Evolutionary conservation across 1,140 invertebrate species (phyloP), one percentile per base, ranked within the genome.

Genomic region (Drosophila carrolli): DNA sequence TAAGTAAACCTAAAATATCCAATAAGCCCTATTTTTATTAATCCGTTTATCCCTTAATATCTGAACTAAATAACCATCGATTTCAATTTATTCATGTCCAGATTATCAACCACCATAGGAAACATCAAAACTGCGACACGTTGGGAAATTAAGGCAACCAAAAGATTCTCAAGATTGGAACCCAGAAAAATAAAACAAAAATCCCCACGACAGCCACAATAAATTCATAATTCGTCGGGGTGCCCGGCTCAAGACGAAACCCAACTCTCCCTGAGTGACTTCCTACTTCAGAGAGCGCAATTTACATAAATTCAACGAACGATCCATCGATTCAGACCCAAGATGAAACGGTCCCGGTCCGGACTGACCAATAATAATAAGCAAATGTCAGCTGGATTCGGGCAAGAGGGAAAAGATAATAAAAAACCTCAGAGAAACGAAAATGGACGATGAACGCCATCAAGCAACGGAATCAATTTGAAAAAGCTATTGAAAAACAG

Each of bases 191-290:
- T 61, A 77, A 76, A 77, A 76, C 56, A 77, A 75, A 75, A 77
- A 77, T 77, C 62, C 62, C 76, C 46, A 10, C 6, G 62, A 76
- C 55, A 68, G 62, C 62, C 27, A 56, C 72, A 60, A 68, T 76
- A 77, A 77, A 77, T 77, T 77, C 51, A 77, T 77, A 77, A 77
- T 77, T 77, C 73, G 74, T 77, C 19, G 73, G 61, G 73, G 54
- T 76, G 55, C 51, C 32, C 55, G 48, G 43, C 50, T 70, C 59
- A 65, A 68, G 38, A 61, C 46, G 62, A 61, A 50, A 16, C 61
- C 71, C 57, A 46, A 41, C 50, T 53, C 48, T 44, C 61, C 54
- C 61, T 68, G 44, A 76, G 62, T 60, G 74, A 76, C 74, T 77
- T 77, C 74, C 74, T 77, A 77, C 56, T 70, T 66, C 73, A 38